Evolutionary conservation across 2,888 invertebrate species (phyloP), one percentile per base, ranked within the genome.

Genomic region (Ormyrus nitidulus): DNA sequence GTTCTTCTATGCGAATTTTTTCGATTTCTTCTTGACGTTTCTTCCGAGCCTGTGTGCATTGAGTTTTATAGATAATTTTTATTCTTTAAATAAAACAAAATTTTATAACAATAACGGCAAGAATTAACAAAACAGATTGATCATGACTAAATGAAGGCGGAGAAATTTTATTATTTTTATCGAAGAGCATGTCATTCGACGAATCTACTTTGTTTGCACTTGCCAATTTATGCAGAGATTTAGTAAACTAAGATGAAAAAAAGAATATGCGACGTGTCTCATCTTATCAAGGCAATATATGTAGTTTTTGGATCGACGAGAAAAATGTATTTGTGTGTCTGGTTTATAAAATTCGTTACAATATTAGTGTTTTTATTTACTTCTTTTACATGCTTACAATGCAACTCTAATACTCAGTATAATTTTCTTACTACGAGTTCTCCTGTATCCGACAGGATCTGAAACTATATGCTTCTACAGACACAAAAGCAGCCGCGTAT

Each of bases 1-100:
- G 95, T 84, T 97, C 97, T 91, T 96, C 96, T 84, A 95, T 94
- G 89, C 95, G 95, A 89, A 95, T 95, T 88, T 95, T 95, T 91
- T 97, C 96, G 87, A 95, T 90, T 90, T 96, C 96, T 91, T 97
- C 96, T 89, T 96, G 96, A 83, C 95, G 95, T 91, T 95, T 95
- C 91, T 95, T 94, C 89, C 96, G 95, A 90, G 96, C 96, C 96
- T 96, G 93, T 88, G 51, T 66, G 80, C 58, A 76, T 72, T 79
- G 76, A 13, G 79, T 68, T 66, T 78, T 44, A 72, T 72, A 68
- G 49, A 59, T 81, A 71, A 79, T 69, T 75, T 53, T 10, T 66
- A 65, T 77, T 77, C 80, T 10, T 65, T 7, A 73, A 10, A 70
- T 72, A 10, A 79, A 51, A 61, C 61, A 44, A 56, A 56, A 19